A percentile compares a stretch with the other conserved stretches of the same genome.
These are phyloP conservation scores for Sciurus carolinensis DNA, from an alignment of 2,797 vertebrate species.

Conservation along the genomic window DNA sequence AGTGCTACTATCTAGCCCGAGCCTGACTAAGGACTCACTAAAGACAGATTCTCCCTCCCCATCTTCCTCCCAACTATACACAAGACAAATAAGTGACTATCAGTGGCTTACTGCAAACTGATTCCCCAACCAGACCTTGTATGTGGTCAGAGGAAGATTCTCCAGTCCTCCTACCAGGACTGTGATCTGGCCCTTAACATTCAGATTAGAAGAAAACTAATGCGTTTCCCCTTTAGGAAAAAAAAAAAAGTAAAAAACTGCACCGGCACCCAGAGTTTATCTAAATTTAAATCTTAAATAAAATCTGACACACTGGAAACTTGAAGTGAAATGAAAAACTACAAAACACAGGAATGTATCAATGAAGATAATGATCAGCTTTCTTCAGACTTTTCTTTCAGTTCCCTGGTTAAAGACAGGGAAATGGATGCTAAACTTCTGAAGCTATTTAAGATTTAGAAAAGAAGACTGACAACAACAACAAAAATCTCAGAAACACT, in stretches of 20 bases:
- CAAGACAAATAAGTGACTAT: not conserved
- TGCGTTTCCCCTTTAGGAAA: not conserved
- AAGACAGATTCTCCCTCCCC: not conserved
- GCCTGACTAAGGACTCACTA: not conserved
- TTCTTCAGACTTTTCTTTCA: not conserved
- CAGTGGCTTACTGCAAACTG: not conserved
- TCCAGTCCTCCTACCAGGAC: not conserved
- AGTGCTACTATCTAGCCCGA: not conserved
- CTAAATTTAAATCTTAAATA: not conserved
- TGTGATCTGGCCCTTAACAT: not conserved
- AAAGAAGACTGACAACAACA: not conserved
- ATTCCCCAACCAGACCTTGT: not conserved
- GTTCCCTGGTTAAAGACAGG: not conserved
- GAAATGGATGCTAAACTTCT: not conserved
- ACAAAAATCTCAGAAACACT: not conserved
- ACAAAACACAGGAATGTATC: not conserved
- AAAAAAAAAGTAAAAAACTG: not conserved
- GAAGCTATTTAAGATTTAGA: not conserved
- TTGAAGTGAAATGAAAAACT: not conserved
- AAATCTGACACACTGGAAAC: not conserved
- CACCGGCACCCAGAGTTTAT: not conserved
- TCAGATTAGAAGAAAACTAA: not conserved
- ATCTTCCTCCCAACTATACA: not conserved
- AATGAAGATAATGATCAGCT: not conserved
- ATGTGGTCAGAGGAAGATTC: not conserved